Conservation (phyloP, 2,797 vertebrate species). For the Lutjanus campechanus region DNA sequence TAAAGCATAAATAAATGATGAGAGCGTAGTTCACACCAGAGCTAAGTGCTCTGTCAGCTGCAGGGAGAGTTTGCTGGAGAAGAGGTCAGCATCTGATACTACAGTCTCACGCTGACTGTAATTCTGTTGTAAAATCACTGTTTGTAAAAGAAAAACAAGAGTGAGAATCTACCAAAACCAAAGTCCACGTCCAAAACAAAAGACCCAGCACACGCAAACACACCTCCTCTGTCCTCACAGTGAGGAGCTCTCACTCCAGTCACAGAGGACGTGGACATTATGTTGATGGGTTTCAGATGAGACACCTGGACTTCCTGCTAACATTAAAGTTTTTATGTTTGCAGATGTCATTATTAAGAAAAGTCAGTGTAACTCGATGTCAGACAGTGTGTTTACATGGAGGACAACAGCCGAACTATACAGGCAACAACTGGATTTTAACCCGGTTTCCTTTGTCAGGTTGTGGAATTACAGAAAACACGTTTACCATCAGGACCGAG, state of each 20-base stretch:
- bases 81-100: slow-evolving; percentile 27
- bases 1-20: slow-evolving; percentile 78
- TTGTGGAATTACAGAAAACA: no score
- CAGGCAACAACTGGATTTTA: background rate
- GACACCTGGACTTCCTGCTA: background rate
- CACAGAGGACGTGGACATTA: background rate
- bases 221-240: background rate
- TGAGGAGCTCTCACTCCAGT: background rate
- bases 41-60: slow-evolving; percentile 71
- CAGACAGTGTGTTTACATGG: background rate
- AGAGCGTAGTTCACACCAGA: slow-evolving; percentile 49
- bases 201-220: no score
- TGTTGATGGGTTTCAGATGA: background rate
- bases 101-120: background rate
- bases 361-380: background rate
- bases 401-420: background rate
- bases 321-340: background rate
- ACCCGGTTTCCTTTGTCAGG: no score
- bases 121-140: background rate
- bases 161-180: background rate
- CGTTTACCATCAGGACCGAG: no score
- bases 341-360: background rate
- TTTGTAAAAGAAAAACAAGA: background rate
- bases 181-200: background rate
- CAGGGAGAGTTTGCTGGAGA: background rate